Conservation (phyloP, 2,113 vertebrate species). For the Macroglossus sobrinus region DNA sequence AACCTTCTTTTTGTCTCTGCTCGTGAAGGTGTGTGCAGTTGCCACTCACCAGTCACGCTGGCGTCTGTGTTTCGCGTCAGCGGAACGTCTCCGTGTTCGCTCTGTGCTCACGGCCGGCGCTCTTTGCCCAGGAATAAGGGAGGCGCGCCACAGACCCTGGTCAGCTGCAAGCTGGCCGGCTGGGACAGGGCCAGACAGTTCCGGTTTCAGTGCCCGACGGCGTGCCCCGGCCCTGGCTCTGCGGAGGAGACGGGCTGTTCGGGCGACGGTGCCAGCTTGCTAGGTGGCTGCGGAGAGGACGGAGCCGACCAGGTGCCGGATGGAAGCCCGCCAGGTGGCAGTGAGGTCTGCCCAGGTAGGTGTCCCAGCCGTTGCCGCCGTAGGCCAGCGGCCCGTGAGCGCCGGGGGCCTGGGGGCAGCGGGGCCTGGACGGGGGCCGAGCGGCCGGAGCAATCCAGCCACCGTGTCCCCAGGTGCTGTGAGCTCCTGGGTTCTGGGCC, state of each 20-base stretch:
- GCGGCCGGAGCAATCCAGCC: too few species aligned
- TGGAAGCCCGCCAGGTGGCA: neutral
- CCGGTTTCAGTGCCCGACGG: slow-evolving; percentile 61
- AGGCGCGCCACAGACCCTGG: slow-evolving; percentile 82
- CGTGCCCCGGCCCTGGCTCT: neutral
- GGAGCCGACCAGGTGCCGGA: neutral
- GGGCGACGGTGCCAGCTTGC: neutral
- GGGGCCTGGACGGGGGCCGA: too few species aligned
- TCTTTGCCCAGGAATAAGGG: slow-evolving; percentile 90
- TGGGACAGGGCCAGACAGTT: slow-evolving; percentile 93
- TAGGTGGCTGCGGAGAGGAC: neutral
- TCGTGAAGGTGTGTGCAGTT: neutral
- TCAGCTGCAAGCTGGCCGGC: slow-evolving; percentile 89
- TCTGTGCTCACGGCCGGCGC: neutral
- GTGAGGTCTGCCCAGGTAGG: slow-evolving; percentile 63
- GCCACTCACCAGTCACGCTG: neutral
- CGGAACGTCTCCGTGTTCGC: too few species aligned
- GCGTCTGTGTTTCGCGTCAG: neutral
- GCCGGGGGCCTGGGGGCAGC: neutral
- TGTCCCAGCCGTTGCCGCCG: rapidly evolving
- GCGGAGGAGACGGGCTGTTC: neutral
- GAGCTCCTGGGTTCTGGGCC: neutral
- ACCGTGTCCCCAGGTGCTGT: too few species aligned
- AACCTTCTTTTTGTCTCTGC: neutral
- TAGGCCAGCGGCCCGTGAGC: rapidly evolving